These are phyloP conservation scores for Echinometra lucunter DNA, from an alignment of 53 echinoderm and acorn worm genomes.

Conservation along the genomic window DNA sequence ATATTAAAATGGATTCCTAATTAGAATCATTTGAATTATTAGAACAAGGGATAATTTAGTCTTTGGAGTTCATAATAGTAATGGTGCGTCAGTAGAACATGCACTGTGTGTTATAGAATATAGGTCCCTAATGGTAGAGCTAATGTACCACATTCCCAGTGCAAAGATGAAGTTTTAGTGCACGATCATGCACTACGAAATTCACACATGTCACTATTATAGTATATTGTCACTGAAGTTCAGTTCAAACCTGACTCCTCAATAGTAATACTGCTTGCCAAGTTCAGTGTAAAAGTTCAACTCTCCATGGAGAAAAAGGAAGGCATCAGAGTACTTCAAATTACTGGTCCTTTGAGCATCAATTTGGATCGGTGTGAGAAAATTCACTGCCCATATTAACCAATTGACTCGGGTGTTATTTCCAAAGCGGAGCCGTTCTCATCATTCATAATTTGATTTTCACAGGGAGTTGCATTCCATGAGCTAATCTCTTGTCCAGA, in stretches of 20 bases:
- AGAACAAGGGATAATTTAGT: too few relatives aligned
- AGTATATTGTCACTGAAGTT: neutral
- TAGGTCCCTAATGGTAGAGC: too few relatives aligned
- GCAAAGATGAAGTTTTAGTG: too few relatives aligned
- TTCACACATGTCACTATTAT: neutral
- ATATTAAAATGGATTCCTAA: too few relatives aligned
- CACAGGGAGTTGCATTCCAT: slow-evolving; percentile 2
- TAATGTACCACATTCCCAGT: too few relatives aligned
- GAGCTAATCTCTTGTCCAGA: slow-evolving; percentile 31
- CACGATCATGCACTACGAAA: neutral
- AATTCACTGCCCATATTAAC: slow-evolving; percentile 31
- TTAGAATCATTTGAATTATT: too few relatives aligned
- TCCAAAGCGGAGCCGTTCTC: neutral
- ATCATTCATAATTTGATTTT: neutral
- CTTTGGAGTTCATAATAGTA: too few relatives aligned
- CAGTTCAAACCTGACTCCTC: neutral
- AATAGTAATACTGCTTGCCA: neutral
- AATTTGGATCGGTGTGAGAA: slow-evolving; percentile 48
- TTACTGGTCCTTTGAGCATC: slow-evolving; percentile 38
- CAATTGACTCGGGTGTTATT: neutral
- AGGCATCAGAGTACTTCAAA: neutral
- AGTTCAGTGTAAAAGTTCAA: slow-evolving; percentile 7
- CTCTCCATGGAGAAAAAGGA: neutral
- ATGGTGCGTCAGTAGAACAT: too few relatives aligned
- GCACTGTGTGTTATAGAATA: too few relatives aligned